A percentile compares a stretch with the other conserved stretches of the same genome.
phyloP scores from a whole-genome alignment of 2,888 invertebrate species.

The Criorhina ranunculi region DNA sequence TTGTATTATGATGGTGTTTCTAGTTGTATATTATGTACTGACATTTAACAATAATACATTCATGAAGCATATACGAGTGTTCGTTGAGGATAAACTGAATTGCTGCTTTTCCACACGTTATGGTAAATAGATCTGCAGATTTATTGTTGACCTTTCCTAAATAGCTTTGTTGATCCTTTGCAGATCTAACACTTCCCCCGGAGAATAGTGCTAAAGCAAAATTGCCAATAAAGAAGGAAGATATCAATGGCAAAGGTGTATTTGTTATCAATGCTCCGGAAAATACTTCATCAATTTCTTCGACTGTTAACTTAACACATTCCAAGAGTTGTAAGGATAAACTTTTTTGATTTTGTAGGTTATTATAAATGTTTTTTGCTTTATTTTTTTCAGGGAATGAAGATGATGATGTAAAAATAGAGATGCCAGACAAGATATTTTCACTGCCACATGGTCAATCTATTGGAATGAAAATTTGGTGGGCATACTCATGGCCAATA shows the following conservation, averaged over 20 bases:
- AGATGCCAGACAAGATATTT: conserved; percentile 83
- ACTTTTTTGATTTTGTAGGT: neutral
- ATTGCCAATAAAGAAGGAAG: conserved; percentile 82
- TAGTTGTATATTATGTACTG: conserved; percentile 89
- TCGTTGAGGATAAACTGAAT: conserved; percentile 83
- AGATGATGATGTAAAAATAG: conserved; percentile 77
- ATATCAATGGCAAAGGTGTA: conserved; percentile 82
- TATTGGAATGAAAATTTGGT: conserved; percentile 85
- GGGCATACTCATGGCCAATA: conserved; percentile 90
- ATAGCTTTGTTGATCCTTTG: neutral
- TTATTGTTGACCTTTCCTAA: neutral
- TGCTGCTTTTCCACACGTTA: conserved; percentile 84
- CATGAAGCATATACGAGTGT: conserved; percentile 83
- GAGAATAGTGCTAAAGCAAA: conserved; percentile 84
- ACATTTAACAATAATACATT: conserved; percentile 89
- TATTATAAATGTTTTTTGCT: neutral
- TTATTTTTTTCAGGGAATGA: conserved; percentile 79
- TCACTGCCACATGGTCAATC: conserved; percentile 83
- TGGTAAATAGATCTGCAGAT: conserved; percentile 77
- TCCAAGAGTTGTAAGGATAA: conserved; percentile 81
- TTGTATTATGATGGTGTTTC: conserved; percentile 89
- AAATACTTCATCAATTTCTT: conserved; percentile 82
- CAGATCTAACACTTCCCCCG: conserved; percentile 84
- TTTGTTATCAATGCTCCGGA: conserved; percentile 82
- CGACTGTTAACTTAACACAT: conserved; percentile 81